phyloP scores from a whole-genome alignment of 2,113 vertebrate genomes.

The Callospermophilus lateralis region DNA sequence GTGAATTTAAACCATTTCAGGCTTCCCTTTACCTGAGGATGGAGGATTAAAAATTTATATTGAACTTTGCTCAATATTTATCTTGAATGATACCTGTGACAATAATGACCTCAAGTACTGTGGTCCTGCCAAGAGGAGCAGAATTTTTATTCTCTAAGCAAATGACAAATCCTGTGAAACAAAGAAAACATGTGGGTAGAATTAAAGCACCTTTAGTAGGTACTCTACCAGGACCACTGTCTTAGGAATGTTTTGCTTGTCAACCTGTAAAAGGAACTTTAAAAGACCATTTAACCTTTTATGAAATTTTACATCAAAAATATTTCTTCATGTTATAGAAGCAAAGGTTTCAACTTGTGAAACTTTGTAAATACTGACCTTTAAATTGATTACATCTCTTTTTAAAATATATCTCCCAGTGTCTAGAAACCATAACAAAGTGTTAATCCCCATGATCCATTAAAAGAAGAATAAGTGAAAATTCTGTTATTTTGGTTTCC shows the following conservation, averaged over 20 bases:
- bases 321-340: neutral
- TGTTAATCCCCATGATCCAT: neutral
- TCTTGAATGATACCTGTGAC: too few species aligned
- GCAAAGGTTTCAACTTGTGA: too few species aligned
- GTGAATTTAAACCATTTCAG: too few species aligned
- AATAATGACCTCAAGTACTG: neutral
- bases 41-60: too few species aligned
- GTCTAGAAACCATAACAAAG: neutral
- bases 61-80: too few species aligned
- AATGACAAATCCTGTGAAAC: neutral
- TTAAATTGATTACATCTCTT: too few species aligned
- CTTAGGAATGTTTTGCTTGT: neutral
- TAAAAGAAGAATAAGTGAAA: neutral
- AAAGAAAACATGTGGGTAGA: too few species aligned
- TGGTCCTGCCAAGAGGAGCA: neutral
- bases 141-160: neutral
- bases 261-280: neutral
- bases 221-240: neutral
- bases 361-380: too few species aligned
- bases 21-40: too few species aligned
- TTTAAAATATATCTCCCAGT: neutral
- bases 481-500: too few species aligned
- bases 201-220: too few species aligned
- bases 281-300: neutral
- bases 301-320: neutral